Evolutionary conservation across 2,888 invertebrate genomes (phyloP), one percentile per base, ranked within the genome.

Genomic region (Cerastis rubricosa): DNA sequence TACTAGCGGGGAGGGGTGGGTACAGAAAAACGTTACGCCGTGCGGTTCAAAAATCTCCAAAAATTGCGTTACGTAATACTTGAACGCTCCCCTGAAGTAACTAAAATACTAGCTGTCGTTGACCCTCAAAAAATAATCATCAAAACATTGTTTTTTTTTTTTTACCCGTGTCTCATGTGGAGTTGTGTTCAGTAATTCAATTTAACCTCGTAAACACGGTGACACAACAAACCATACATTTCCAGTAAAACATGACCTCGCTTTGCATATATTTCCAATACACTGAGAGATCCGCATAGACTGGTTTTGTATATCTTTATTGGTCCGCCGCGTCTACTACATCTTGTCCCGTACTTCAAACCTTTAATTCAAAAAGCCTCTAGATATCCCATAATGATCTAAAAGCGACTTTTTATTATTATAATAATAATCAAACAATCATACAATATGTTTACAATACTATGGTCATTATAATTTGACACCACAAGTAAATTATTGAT

Each of bases 401-500:
- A 77, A n/a, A 77, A 82, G 77, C 82, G 54, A 77, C 63, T 45
- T 54, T 4, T 74, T 63, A n/a, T 72, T 40, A 59, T 54, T 12
- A 59, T 29, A 17, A 59, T 59, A 57, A 57, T 61, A 19, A 71
- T 17, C 35, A 76, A 59, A 9, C 51, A 29, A 61, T 19, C 61
- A 82, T 82, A 82, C 47, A 64, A 29, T 43, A 45, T 63, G 82
- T 25, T 11, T 61, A 75, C 25, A 29, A 2, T 75, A 82, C 14
- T 51, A 25, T 71, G 29, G 57, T 64, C 75, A 76, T 43, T 3
- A 61, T 61, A 35, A 70, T 74, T 81, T 74, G 47, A 74, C 43
- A 64, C 75, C 72, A 70, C 71, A 25, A 47, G 75, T 75, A 75
- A 75, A 63, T 82, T 75, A 82, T 25, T 51, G 7, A 82, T 75